Evolutionary conservation across 1,140 invertebrate genomes (phyloP).

Genomic region (Nasonia vitripennis): DNA sequence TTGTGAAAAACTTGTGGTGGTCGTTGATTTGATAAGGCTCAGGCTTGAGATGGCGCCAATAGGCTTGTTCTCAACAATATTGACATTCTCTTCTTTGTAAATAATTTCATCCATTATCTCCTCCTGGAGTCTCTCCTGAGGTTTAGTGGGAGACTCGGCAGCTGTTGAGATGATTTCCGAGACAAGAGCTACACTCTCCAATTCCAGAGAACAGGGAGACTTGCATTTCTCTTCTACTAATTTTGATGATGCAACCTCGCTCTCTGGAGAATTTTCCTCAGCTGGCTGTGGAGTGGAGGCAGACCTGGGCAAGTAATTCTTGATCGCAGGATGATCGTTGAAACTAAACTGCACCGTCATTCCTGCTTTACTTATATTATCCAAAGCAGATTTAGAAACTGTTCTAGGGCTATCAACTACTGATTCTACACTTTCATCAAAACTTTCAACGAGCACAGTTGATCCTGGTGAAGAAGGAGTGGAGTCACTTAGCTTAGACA

Average conservation of each 20-base stretch:
- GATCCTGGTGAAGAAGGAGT: conserved; percentile 8
- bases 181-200: neutral
- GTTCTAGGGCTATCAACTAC: conserved; percentile 67
- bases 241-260: neutral
- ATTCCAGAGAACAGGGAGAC: neutral
- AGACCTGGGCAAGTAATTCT: conserved; percentile 75
- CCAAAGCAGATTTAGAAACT: conserved; percentile 78
- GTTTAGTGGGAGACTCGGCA: conserved; percentile 24
- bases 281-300: conserved; percentile 17
- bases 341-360: conserved; percentile 80
- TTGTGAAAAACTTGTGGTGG: conserved; percentile 59
- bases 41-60: conserved; percentile 66
- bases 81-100: conserved; percentile 40
- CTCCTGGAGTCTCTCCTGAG: conserved; percentile 21
- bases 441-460: conserved; percentile 45
- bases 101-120: conserved; percentile 41
- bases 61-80: conserved; percentile 53
- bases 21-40: conserved; percentile 62
- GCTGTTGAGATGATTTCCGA: conserved; percentile 13
- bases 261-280: conserved; percentile 17
- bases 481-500: conserved; percentile 39
- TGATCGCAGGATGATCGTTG: conserved; percentile 58
- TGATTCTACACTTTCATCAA: conserved; percentile 62
- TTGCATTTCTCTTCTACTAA: neutral
- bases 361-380: conserved; percentile 82